Base-by-base conservation (phyloP, 2,113 vertebrate genomes). In the Gavia stellata region DNA sequence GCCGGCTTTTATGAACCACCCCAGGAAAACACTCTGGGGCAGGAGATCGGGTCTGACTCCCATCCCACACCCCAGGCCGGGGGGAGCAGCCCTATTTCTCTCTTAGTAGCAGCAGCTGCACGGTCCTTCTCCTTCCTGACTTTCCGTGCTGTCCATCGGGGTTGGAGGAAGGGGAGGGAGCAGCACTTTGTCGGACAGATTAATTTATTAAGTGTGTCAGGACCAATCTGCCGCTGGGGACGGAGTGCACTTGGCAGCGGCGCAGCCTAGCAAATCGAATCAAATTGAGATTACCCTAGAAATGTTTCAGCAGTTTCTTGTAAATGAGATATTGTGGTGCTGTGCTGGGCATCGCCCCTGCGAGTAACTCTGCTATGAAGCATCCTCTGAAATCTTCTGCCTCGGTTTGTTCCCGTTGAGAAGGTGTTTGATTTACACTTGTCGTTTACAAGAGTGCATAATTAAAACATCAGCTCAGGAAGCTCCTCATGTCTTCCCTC, bases 171-270 rank as follows among this genome's bases (percentile, higher is more conserved):
- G 80, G 81, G 47, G 65, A 90, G 74, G 40, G 70, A 95, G 40
- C 59, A 9, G 34, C 68, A 21, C 81, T 84, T 71, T 71, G 61
- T 84, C 75, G 49, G 61, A 72, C 87, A 81, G 94, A 94, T 94
- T 78, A 86, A 97, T 97, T 96, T 75, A 96, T 97, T 96, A 92
- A 86, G 42, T 12, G 0, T 96, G 96, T 96, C 97, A 96, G 75
- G 62, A 49, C 68, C 90, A 86, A 81, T 95, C 93, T 92, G 95
- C 62, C 3, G 0, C 71, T 10, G 44, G 79, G 88, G 77, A 92
- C 58, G 45, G 93, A 90, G 93, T 21, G 77, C 70, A 29, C 81
- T 92, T 73, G 62, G 77, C 84, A 25, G 71, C 19, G 4, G 40
- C 6, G 6, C 90, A 91, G 62, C 86, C 92, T 74, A 67, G 85